phyloP scores from a whole-genome alignment of 2,797 vertebrate species.

The Columba guinea region DNA sequence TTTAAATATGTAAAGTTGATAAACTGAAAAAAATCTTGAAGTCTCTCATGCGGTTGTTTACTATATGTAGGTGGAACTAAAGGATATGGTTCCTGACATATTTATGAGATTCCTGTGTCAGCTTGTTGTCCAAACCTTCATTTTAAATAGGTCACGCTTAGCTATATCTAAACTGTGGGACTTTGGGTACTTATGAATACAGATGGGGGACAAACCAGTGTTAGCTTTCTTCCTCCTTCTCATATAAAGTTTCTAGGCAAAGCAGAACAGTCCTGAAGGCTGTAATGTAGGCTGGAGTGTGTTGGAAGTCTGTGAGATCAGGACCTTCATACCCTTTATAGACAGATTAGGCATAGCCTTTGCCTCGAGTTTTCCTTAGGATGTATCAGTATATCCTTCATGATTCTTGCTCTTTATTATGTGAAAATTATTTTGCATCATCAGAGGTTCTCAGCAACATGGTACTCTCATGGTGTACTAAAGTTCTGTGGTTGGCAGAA shows the following conservation, averaged over 20 bases:
- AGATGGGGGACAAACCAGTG: background rate
- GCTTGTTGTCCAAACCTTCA: background rate
- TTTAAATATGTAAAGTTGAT: no score
- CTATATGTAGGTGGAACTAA: background rate
- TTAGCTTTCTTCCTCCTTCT: background rate
- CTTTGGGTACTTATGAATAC: background rate
- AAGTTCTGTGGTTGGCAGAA: background rate
- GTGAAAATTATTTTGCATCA: background rate
- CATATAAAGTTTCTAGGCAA: background rate
- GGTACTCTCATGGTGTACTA: background rate
- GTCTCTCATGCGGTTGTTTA: background rate
- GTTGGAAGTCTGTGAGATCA: background rate
- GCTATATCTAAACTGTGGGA: background rate
- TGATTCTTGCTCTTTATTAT: background rate
- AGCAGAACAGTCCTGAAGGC: background rate
- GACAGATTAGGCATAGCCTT: background rate
- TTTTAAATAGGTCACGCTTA: background rate
- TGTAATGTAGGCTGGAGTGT: background rate
- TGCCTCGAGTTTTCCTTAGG: background rate
- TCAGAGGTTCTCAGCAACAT: background rate
- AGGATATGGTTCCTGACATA: rapidly evolving
- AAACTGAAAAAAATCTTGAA: background rate
- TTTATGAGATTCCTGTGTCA: background rate
- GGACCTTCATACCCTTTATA: background rate
- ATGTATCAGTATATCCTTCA: background rate